Percentiles rank a stretch among this genome's conserved stretches.
Conservation (phyloP, 2,888 invertebrate genomes). For the Epirrhoe alternata region DNA sequence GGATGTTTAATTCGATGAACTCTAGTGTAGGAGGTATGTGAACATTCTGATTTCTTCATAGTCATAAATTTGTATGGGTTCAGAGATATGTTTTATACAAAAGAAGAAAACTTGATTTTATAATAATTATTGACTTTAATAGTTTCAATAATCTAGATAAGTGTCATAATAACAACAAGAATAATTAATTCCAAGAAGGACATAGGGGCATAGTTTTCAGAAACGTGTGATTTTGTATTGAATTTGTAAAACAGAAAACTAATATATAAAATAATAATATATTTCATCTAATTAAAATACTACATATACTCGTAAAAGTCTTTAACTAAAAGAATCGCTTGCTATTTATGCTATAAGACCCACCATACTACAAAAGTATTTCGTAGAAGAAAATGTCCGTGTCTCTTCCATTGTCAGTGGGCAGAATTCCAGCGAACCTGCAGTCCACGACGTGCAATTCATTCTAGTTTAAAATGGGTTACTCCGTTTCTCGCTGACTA, state of each 20-base stretch:
- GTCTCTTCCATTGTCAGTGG: constrained; percentile 66
- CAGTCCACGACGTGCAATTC: constrained; percentile 81
- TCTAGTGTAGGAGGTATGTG: not conserved
- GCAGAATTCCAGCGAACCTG: constrained; percentile 81
- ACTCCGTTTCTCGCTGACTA: constrained; percentile 80
- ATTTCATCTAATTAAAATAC: not conserved
- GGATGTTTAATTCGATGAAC: constrained; percentile 13
- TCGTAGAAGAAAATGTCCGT: constrained; percentile 42
- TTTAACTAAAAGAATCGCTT: not conserved
- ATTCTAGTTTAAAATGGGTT: constrained; percentile 83
- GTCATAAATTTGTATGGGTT: too few species aligned
- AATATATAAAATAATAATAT: too few species aligned
- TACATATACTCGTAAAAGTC: too few species aligned
- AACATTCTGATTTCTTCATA: not conserved
- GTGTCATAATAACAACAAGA: too few species aligned
- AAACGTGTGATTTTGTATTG: too few species aligned
- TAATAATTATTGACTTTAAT: not conserved
- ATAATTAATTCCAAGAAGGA: too few species aligned
- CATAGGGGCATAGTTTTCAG: too few species aligned
- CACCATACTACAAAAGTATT: not conserved
- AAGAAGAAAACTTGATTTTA: not conserved
- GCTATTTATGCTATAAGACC: not conserved
- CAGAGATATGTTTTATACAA: not conserved
- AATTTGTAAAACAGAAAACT: too few species aligned
- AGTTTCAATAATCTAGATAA: not conserved